Percentiles rank a stretch among this genome's conserved stretches.
Evolutionary conservation across 2,797 vertebrate genomes (phyloP).

Genomic region (Oreonectes daqikongensis): DNA sequence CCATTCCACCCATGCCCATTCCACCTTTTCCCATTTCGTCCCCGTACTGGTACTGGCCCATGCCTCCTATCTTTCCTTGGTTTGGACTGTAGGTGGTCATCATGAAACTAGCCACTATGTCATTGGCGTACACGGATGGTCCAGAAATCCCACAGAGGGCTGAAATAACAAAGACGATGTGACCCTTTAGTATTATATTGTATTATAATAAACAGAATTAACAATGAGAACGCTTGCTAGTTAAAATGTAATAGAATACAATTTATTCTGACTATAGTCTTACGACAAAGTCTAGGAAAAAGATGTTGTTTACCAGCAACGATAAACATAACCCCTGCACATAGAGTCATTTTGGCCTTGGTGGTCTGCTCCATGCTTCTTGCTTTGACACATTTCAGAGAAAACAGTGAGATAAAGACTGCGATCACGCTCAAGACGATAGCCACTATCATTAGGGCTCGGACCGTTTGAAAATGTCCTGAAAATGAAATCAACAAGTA

Average conservation of each 20-base stretch:
- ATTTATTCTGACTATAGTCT: not conserved
- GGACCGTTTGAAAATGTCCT: slow-evolving; percentile 80
- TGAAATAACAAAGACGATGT: slow-evolving; percentile 55
- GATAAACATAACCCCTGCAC: slow-evolving; percentile 86
- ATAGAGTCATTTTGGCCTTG: slow-evolving; percentile 90
- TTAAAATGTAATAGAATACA: not conserved
- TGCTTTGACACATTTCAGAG: slow-evolving; percentile 85
- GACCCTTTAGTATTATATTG: not conserved
- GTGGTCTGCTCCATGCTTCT: slow-evolving; percentile 79
- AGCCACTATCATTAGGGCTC: slow-evolving; percentile 88
- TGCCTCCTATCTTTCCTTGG: slow-evolving; percentile 45
- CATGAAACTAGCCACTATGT: slow-evolving; percentile 88
- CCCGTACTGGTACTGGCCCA: slow-evolving; percentile 21
- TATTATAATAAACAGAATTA: not conserved
- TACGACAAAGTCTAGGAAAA: not conserved
- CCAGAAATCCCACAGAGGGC: slow-evolving; percentile 87
- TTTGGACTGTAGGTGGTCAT: slow-evolving; percentile 48
- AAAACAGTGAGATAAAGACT: slow-evolving; percentile 80
- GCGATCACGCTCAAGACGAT: slow-evolving; percentile 81
- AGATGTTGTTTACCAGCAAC: slow-evolving; percentile 74
- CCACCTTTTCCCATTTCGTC: slow-evolving; percentile 45
- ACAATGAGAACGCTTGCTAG: too few species aligned
- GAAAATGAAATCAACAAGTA: not conserved
- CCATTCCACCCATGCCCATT: slow-evolving; percentile 38
- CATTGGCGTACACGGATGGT: slow-evolving; percentile 89